A percentile compares a stretch with the other conserved stretches of the same genome.
These are phyloP conservation scores for Probaryconus sp. DNA, from an alignment of 1,140 invertebrate genomes.

Conservation along the genomic window DNA sequence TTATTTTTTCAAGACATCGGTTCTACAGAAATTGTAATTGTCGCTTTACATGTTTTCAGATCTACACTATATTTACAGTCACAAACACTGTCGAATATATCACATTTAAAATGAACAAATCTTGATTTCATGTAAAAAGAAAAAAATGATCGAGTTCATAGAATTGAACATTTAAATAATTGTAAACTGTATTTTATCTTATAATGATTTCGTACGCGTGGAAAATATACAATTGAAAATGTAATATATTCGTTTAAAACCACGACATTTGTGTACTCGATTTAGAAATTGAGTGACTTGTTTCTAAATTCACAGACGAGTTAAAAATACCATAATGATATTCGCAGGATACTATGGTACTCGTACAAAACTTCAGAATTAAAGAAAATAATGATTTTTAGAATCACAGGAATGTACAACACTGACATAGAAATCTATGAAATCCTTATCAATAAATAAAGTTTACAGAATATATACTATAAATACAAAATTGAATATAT, in stretches of 20 bases:
- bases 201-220: no score
- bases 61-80: constrained; percentile 63
- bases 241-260: constrained; percentile 55
- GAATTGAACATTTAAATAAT: no score
- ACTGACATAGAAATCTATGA: neutral
- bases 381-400: constrained; percentile 3
- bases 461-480: constrained; percentile 3
- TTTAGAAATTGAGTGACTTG: constrained; percentile 42
- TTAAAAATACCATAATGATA: neutral
- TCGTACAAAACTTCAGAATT: constrained; percentile 5
- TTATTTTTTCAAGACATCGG: constrained; percentile 71
- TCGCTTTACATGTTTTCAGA: constrained; percentile 61
- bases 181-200: no score
- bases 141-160: no score
- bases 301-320: constrained; percentile 8
- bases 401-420: constrained; percentile 51
- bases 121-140: constrained; percentile 49
- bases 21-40: constrained; percentile 75
- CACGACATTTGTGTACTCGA: constrained; percentile 33
- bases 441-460: constrained; percentile 41
- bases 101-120: constrained; percentile 57
- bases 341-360: constrained; percentile 39
- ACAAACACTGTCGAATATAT: constrained; percentile 66
- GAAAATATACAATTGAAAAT: no score
- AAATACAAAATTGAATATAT: constrained; percentile 26